Evolutionary conservation across 2,113 vertebrate genomes (phyloP), one percentile per base, ranked within the genome.

Genomic region (Chrysochloris asiatica): DNA sequence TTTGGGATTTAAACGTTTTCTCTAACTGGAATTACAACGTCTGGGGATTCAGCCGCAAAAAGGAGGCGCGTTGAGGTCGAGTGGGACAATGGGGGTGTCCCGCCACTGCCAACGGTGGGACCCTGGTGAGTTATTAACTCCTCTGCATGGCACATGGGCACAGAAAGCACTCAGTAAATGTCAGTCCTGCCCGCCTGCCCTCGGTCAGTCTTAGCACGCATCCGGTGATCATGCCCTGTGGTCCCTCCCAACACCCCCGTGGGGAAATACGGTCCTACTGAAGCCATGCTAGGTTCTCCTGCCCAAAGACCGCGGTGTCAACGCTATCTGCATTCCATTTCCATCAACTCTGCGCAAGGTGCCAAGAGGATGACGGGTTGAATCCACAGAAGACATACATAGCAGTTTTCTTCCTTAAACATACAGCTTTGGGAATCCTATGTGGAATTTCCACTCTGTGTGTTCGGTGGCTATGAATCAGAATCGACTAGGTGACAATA

Each of bases 1-100:
- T 38, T 76, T 41, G 69, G 59, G 84, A 93, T 73, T 91, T 89
- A 76, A 28, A 87, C n/a, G n/a, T n/a, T 89, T 87, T 87, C 87
- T 72, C 75, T 69, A 75, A 75, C 56, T 47, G 22, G 30, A 75
- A 82, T 21, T 19, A 79, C 22, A 33, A 87, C 1, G 8, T 88
- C 73, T 91, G 54, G 61, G 41, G 78, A 33, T 10, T 52, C 26
- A 47, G 38, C 73, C 67, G 36, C 0, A 12, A 24, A n/a, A 78
- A 21, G 69, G 48, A 71, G 82, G 63, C 2, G 73, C 17, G 3
- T 17, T 0, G 48, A 56, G 84, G 81, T 6, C 6, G 71, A 0
- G 0, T 28, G 19, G 59, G 81, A 24, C 47, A 1, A 1, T 0
- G 4, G 36, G 2, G 0, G 86, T 45, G 47, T 50, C 41, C 7